Evolutionary conservation across 2,797 vertebrate species (phyloP).

Genomic region (Argyrosomus regius): DNA sequence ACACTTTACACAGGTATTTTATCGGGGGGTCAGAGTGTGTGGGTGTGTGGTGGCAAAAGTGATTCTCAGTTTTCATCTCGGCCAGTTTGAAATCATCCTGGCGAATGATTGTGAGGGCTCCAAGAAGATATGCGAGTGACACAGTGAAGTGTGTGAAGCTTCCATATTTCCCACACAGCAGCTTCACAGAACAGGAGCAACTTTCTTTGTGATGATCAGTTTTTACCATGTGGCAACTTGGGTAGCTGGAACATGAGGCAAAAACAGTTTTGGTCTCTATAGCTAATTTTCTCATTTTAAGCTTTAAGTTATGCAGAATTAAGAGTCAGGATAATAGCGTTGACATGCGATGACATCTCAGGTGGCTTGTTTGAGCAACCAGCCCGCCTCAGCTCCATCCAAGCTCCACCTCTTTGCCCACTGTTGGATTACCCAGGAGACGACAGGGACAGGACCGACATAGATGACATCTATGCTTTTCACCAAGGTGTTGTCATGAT

Average conservation of each 20-base stretch:
- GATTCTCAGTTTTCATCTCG: slow-evolving; percentile 44
- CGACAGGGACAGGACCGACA: no score
- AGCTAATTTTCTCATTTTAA: no score
- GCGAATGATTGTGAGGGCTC: slow-evolving; percentile 16
- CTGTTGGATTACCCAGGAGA: no score
- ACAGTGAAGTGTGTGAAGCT: background rate
- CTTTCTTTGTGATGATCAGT: background rate
- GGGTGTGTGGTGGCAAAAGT: background rate
- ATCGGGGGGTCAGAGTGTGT: slow-evolving; percentile 21
- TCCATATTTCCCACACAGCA: slow-evolving; percentile 13
- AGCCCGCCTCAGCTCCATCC: no score
- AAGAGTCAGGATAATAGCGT: no score
- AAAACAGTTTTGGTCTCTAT: no score
- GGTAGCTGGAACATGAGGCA: no score
- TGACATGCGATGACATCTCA: no score
- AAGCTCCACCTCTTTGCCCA: no score
- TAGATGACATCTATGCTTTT: background rate
- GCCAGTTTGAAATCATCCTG: slow-evolving; percentile 22
- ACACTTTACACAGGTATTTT: slow-evolving; percentile 26
- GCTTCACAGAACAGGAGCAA: slow-evolving; percentile 1
- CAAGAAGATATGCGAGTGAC: slow-evolving; percentile 13
- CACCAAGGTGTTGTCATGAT: background rate
- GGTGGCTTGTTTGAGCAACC: no score
- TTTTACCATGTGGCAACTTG: background rate
- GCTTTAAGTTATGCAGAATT: no score